These are phyloP conservation scores for Dromococcyx pavoninus DNA, from an alignment of 2,797 vertebrate genomes.

Conservation along the genomic window DNA sequence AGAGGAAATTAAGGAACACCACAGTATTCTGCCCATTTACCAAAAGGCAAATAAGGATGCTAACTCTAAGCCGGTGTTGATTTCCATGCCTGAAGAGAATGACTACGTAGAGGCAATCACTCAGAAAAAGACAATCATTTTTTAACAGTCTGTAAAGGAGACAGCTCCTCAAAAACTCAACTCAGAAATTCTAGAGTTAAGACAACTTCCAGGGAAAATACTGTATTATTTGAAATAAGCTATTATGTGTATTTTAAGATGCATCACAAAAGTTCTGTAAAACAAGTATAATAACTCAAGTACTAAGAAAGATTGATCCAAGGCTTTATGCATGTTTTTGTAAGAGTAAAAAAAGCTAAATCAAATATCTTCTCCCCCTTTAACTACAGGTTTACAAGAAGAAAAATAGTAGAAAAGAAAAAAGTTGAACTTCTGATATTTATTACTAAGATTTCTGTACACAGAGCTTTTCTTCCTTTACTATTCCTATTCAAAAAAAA, in stretches of 20 bases:
- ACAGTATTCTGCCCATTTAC: background rate
- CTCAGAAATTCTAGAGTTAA: background rate
- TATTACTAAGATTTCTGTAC: background rate
- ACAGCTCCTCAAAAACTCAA: background rate
- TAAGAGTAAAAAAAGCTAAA: background rate
- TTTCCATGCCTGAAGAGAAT: background rate
- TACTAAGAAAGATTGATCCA: background rate
- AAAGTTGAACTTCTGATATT: background rate
- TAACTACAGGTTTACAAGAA: background rate
- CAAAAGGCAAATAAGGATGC: background rate
- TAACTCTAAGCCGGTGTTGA: background rate
- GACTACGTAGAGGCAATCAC: background rate
- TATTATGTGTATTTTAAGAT: background rate
- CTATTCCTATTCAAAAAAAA: background rate
- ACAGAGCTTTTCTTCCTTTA: background rate
- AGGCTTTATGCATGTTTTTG: background rate
- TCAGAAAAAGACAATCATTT: background rate
- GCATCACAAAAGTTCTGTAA: background rate
- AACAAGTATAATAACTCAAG: background rate
- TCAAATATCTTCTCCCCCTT: background rate
- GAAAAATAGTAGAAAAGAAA: background rate
- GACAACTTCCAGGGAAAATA: background rate
- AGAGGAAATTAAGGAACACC: background rate
- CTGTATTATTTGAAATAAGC: background rate
- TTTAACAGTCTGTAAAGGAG: background rate